These are phyloP conservation scores for Shargacucullia verbasci DNA, from an alignment of 2,888 invertebrate species.

Conservation along the genomic window DNA sequence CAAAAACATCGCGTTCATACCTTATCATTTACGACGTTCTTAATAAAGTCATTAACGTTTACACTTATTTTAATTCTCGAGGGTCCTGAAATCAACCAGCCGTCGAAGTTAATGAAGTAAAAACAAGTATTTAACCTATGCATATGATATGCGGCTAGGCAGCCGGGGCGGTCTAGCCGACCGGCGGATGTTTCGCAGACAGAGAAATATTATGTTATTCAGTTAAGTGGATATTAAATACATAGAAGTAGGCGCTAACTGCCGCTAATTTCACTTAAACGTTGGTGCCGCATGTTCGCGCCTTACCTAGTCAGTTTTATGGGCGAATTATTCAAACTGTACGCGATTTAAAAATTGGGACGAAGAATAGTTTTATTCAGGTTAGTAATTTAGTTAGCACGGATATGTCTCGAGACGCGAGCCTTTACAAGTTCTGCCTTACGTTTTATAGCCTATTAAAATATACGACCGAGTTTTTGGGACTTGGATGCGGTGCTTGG, in stretches of 20 bases:
- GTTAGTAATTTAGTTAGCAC: conserved; percentile 24
- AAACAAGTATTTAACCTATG: conserved; percentile 42
- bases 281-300: conserved; percentile 36
- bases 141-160: conserved; percentile 31
- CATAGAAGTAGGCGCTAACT: conserved; percentile 68
- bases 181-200: conserved; percentile 76
- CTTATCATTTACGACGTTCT: conserved; percentile 18
- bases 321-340: conserved; percentile 59
- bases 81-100: conserved; percentile 48
- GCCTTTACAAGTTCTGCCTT: conserved; percentile 13
- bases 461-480: conserved; percentile 53
- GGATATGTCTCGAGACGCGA: conserved; percentile 9
- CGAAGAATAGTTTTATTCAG: conserved; percentile 49
- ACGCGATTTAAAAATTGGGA: conserved; percentile 47
- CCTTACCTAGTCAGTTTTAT: conserved; percentile 55
- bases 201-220: conserved; percentile 67
- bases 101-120: conserved; percentile 34
- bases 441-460: conserved; percentile 54
- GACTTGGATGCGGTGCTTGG: conserved; percentile 24
- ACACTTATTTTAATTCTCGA: conserved; percentile 27
- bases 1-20: not conserved
- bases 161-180: conserved; percentile 45
- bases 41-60: conserved; percentile 34
- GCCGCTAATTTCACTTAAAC: conserved; percentile 69
- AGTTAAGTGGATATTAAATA: conserved; percentile 72